Evolutionary conservation across 2,113 vertebrate genomes (phyloP).

Genomic region (Carassius carassius): DNA sequence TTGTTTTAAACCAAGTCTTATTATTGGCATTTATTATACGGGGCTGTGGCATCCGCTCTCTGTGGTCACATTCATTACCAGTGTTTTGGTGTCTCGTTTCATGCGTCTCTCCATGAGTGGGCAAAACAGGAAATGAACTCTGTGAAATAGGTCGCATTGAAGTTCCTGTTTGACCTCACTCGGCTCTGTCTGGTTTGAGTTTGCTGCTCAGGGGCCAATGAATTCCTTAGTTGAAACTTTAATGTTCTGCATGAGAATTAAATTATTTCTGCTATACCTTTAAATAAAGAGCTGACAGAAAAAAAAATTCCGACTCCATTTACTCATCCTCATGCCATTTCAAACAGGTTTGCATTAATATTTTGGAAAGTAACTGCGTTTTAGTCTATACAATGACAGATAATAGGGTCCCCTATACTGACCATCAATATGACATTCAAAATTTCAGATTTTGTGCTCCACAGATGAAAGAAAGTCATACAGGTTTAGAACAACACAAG

Average conservation of each 20-base stretch:
- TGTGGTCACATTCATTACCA: slow-evolving; percentile 38
- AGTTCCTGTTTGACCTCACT: slow-evolving; percentile 57
- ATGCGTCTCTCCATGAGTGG: slow-evolving; percentile 40
- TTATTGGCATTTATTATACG: slow-evolving; percentile 30
- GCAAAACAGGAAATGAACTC: slow-evolving; percentile 60
- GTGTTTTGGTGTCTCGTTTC: slow-evolving; percentile 49
- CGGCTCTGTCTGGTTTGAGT: slow-evolving; percentile 38
- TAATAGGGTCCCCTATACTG: too few species aligned
- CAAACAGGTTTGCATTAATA: neutral
- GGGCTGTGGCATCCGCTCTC: slow-evolving; percentile 19
- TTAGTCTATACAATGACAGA: neutral
- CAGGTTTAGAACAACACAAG: neutral
- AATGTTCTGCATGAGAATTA: slow-evolving; percentile 15
- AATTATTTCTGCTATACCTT: slow-evolving; percentile 22
- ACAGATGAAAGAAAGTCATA: too few species aligned
- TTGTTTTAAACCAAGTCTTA: slow-evolving; percentile 8
- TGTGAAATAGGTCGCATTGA: slow-evolving; percentile 52
- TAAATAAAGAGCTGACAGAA: neutral
- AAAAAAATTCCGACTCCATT: neutral
- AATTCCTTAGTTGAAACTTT: slow-evolving; percentile 26
- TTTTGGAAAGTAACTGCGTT: neutral
- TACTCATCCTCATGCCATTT: neutral
- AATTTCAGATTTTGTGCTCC: neutral
- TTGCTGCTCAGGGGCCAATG: slow-evolving; percentile 43
- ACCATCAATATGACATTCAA: too few species aligned